Conservation (phyloP, 2,888 invertebrate genomes). For the Spilosoma lubricipeda region DNA sequence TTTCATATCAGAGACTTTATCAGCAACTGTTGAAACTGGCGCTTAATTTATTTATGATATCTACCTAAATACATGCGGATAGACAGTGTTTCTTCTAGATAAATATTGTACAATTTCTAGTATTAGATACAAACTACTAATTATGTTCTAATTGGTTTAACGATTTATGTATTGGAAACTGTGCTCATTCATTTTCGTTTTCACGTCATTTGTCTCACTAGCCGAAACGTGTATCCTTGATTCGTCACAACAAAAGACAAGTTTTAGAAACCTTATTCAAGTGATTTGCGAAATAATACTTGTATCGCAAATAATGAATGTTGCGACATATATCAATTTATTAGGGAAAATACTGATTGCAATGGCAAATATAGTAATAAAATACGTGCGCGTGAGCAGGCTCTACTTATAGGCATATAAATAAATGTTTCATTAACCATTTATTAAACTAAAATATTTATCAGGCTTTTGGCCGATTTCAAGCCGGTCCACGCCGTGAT, state of each 20-base stretch:
- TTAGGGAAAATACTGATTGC: slow-evolving; percentile 29
- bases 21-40: no score
- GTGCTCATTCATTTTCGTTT: not conserved
- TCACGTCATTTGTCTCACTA: not conserved
- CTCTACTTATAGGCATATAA: not conserved
- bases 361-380: slow-evolving; percentile 13
- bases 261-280: slow-evolving; percentile 41
- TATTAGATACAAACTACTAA: not conserved
- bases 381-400: slow-evolving; percentile 11
- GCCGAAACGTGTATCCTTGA: slow-evolving; percentile 22
- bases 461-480: not conserved
- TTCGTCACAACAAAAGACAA: slow-evolving; percentile 40
- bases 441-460: not conserved
- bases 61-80: not conserved
- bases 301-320: slow-evolving; percentile 35
- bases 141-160: not conserved
- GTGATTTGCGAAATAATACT: slow-evolving; percentile 45
- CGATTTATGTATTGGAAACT: not conserved
- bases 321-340: slow-evolving; percentile 44
- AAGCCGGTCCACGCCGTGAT: not conserved
- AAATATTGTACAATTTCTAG: not conserved
- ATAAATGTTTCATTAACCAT: not conserved
- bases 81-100: not conserved
- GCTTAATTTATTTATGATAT: not conserved
- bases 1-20: no score